Conservation (phyloP, 2,113 vertebrate species). For the Hippoglossus stenolepis region DNA sequence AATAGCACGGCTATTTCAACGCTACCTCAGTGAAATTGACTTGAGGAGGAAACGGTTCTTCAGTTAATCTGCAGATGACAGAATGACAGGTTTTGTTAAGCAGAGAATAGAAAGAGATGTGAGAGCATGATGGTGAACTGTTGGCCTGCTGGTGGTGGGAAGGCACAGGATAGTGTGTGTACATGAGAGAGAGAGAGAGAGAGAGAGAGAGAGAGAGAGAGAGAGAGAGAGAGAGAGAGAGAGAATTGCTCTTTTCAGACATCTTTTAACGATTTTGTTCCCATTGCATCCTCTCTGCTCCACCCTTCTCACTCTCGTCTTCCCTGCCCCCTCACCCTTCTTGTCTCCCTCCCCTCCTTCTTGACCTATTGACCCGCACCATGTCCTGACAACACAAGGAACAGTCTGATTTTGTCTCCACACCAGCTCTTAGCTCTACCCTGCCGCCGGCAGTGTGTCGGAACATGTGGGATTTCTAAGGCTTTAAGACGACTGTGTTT, state of each 20-base stretch:
- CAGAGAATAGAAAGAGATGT: slow-evolving; percentile 21
- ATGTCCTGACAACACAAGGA: slow-evolving; percentile 49
- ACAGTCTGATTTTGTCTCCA: slow-evolving; percentile 30
- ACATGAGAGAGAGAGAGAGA: no score
- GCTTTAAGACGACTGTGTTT: slow-evolving; percentile 41
- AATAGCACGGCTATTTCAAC: slow-evolving; percentile 33
- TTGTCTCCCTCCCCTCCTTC: slow-evolving; percentile 26
- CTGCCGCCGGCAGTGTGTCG: slow-evolving; percentile 21
- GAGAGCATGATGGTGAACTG: slow-evolving; percentile 7
- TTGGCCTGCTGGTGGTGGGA: slow-evolving; percentile 7
- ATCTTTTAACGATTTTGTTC: slow-evolving; percentile 27
- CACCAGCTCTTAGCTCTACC: slow-evolving; percentile 5
- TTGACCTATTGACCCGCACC: slow-evolving; percentile 67
- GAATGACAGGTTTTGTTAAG: slow-evolving; percentile 30
- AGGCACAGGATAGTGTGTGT: background rate
- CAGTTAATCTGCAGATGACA: slow-evolving; percentile 29
- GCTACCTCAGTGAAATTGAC: slow-evolving; percentile 25
- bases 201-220: no score
- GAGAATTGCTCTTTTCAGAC: background rate
- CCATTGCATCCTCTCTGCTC: slow-evolving; percentile 19
- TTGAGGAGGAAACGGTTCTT: slow-evolving; percentile 38
- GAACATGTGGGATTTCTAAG: slow-evolving; percentile 15
- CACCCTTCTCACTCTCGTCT: background rate
- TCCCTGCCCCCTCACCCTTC: slow-evolving; percentile 17
- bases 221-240: no score